Percentiles rank a stretch among this genome's conserved stretches.
These are phyloP conservation scores for Invenusta paracnida DNA, from an alignment of 2,888 invertebrate genomes.

Conservation along the genomic window DNA sequence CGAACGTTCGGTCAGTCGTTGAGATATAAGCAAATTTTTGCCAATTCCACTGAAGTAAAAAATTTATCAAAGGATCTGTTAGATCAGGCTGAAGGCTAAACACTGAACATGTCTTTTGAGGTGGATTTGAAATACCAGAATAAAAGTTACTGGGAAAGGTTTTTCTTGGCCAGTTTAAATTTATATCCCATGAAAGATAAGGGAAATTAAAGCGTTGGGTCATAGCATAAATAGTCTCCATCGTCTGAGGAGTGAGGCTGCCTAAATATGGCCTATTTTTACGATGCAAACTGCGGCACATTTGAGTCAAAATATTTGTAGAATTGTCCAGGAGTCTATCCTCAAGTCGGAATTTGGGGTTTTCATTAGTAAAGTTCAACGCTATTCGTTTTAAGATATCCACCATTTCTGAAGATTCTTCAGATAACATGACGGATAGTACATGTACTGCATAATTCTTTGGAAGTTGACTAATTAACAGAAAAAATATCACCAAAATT, in stretches of 20 bases:
- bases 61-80: background rate
- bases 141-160: background rate
- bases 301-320: background rate
- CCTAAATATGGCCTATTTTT: background rate
- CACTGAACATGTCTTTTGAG: background rate
- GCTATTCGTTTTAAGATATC: background rate
- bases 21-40: slow-evolving; percentile 37
- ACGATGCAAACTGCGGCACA: background rate
- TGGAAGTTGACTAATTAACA: too few species aligned
- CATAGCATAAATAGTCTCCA: background rate
- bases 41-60: slow-evolving; percentile 36
- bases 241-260: background rate
- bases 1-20: slow-evolving; percentile 5
- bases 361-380: background rate
- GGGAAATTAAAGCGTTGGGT: background rate
- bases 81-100: background rate
- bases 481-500: too few species aligned
- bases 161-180: background rate
- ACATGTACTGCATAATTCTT: background rate
- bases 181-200: background rate
- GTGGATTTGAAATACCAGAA: background rate
- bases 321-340: background rate
- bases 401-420: background rate
- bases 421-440: background rate
- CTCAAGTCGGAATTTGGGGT: background rate